Base-by-base conservation (phyloP, 1,140 invertebrate genomes). In the Portunus trituberculatus region DNA sequence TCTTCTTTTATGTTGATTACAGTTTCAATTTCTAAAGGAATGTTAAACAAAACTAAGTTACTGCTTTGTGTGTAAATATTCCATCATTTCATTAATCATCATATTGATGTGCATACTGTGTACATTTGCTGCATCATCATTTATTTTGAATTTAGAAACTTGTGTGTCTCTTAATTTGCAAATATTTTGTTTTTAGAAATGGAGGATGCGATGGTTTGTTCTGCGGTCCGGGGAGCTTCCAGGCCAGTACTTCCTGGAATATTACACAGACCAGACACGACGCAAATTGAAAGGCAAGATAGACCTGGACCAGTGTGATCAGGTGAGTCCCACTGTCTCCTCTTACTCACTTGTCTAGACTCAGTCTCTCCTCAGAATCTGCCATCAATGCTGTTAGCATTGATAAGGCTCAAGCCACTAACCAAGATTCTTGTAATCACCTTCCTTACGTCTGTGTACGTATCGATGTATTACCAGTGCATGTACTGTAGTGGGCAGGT, bases 261-360 rank as follows among this genome's bases (percentile, higher is more conserved):
- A 99, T 97, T 99, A 98, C 97, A 98, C 98, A 16, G 99, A 99
- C 97, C 98, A 98, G 96, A 98, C 98, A 96, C 98, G 98, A 96
- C 98, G 98, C 96, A 99, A 98, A 97, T 97, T 98, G 91, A 99
- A 99, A 97, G 99, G 99, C 95, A 98, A 98, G 95, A 99, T 99
- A 95, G 98, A 99, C 97, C 97, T 99, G 96, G 99, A 99, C 97
- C 98, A 99, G 97, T 99, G 99, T 97, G 99, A 99, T 97, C 99
- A 99, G 97, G 99, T 99, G 97, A 96, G 96, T 97, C 6, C 39
- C 6, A 39, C 6, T 39, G 39, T 6, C 39, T 39, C 39, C 39
- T 39, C 39, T 39, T 6, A 39, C 39, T 39, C 39, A 39, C 39
- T 6, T 39, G 39, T 39, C 39, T 6, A 39, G 6, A 39, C 39